Percentiles rank a stretch among this genome's conserved stretches.
Conservation (phyloP, 2,113 vertebrate genomes). For the Hippocampus guttulatus region DNA sequence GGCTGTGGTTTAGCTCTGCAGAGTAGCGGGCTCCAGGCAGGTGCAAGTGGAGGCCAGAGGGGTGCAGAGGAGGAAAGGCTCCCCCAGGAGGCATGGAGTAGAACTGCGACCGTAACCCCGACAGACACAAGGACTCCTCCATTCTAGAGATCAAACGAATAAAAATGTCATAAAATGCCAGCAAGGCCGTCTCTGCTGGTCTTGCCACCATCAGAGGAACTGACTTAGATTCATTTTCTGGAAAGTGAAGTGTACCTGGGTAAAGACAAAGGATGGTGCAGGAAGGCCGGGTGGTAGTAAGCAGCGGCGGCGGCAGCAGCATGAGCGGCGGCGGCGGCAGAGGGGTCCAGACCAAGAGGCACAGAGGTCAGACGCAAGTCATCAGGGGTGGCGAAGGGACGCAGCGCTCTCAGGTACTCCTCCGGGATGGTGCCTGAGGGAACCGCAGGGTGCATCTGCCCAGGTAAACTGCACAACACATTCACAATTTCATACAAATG, state of each 20-base stretch:
- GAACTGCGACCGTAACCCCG: constrained; percentile 85
- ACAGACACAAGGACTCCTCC: constrained; percentile 92
- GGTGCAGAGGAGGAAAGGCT: constrained; percentile 83
- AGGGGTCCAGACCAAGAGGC: constrained; percentile 80
- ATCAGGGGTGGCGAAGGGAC: constrained; percentile 85
- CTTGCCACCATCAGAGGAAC: too few species aligned
- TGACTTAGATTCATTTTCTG: too few species aligned
- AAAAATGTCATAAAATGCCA: neutral
- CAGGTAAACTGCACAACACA: constrained; percentile 73
- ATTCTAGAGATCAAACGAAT: constrained; percentile 71
- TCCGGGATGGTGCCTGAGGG: constrained; percentile 83
- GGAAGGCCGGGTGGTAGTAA: constrained; percentile 90
- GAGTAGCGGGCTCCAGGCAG: constrained; percentile 86
- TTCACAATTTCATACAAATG: neutral
- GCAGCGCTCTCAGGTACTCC: constrained; percentile 88
- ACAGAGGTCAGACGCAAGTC: constrained; percentile 86
- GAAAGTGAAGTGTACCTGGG: constrained; percentile 66
- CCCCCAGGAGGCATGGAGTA: constrained; percentile 84
- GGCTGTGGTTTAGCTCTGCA: constrained; percentile 78
- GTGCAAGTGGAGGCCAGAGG: constrained; percentile 87
- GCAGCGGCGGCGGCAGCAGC: constrained; percentile 60
- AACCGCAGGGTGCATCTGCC: constrained; percentile 86
- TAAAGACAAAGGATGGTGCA: constrained; percentile 83
- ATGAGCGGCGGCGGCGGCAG: constrained; percentile 74
- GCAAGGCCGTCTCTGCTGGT: too few species aligned